phyloP scores from a whole-genome alignment of 2,888 invertebrate genomes.

The Acheta domesticus region DNA sequence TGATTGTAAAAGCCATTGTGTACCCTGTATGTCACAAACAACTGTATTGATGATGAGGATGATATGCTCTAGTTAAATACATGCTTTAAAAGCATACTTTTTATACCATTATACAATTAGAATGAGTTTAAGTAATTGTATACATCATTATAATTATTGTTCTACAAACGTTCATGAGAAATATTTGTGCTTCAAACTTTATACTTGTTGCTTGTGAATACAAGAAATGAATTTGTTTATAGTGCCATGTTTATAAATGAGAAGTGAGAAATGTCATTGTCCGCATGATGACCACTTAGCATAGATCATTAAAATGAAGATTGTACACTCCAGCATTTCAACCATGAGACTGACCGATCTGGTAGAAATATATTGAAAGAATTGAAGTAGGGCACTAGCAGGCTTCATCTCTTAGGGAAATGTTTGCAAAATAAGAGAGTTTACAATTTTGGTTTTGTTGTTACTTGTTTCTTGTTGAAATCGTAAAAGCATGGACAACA shows the following conservation, averaged over 20 bases:
- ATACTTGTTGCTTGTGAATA: conserved; percentile 11
- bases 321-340: not conserved
- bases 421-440: not conserved
- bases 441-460: conserved; percentile 1
- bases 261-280: not conserved
- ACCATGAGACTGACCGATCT: conserved; percentile 18
- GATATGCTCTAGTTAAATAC: not conserved
- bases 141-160: not conserved
- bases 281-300: not conserved
- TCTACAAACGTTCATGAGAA: not conserved
- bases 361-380: not conserved
- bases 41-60: no score
- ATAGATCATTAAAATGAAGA: not conserved
- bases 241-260: conserved; percentile 7
- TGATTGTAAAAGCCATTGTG: no score
- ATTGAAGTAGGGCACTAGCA: not conserved
- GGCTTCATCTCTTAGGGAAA: not conserved
- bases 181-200: not conserved
- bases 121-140: not conserved
- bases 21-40: no score
- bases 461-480: not conserved
- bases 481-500: not conserved
- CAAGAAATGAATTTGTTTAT: not conserved
- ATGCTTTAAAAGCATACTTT: conserved; percentile 1
- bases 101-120: conserved; percentile 9